phyloP scores from a whole-genome alignment of 2,113 vertebrate genomes.

The Rhynchomys soricoides region DNA sequence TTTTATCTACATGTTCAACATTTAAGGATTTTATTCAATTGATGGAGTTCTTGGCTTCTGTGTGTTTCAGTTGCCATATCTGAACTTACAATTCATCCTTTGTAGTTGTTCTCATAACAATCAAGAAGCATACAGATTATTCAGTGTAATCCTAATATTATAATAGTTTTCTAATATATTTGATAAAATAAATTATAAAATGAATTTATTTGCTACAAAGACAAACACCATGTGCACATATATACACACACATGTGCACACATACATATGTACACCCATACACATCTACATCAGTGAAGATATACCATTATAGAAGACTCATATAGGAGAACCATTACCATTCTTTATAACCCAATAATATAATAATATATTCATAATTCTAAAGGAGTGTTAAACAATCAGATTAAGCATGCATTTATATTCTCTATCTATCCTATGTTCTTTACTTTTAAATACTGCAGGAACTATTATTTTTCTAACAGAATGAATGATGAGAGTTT shows the following conservation, averaged over 20 bases:
- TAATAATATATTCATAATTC: neutral
- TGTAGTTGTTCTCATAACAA: neutral
- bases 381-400: slow-evolving; percentile 7
- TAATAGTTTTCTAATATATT: neutral
- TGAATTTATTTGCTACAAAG: neutral
- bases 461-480: neutral
- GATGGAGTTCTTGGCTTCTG: neutral
- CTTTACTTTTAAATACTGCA: neutral
- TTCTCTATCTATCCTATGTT: neutral
- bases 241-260: neutral
- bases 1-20: neutral
- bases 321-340: neutral
- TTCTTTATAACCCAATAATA: neutral
- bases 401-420: neutral
- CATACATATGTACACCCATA: neutral
- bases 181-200: neutral
- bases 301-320: neutral
- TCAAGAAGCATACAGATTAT: neutral
- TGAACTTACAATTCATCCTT: neutral
- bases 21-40: neutral
- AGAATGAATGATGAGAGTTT: slow-evolving; percentile 4
- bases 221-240: neutral
- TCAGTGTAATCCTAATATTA: neutral
- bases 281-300: neutral
- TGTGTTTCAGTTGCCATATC: neutral